Percentiles rank a stretch among this genome's conserved stretches.
phyloP scores from a whole-genome alignment of 2,888 invertebrate genomes.

The Agrochola lota region DNA sequence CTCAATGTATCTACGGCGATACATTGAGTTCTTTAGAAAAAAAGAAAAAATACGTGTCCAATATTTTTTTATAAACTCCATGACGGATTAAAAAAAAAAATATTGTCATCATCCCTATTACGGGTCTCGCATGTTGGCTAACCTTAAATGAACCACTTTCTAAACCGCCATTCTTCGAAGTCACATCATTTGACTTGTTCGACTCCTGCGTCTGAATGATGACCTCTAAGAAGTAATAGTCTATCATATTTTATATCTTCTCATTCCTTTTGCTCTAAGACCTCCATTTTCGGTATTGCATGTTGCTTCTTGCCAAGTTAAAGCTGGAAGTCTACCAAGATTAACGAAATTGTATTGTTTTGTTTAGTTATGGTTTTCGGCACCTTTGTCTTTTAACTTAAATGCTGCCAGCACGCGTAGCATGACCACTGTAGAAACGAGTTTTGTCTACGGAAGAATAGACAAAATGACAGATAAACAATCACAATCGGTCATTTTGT shows the following conservation, averaged over 20 bases:
- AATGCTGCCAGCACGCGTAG: not conserved
- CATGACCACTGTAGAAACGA: too few relatives aligned
- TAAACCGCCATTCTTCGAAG: slow-evolving; percentile 12
- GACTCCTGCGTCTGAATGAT: slow-evolving; percentile 21
- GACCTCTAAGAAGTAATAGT: slow-evolving; percentile 28
- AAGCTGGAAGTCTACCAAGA: slow-evolving; percentile 62
- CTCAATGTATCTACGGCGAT: too few relatives aligned
- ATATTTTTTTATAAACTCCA: too few relatives aligned
- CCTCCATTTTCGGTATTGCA: slow-evolving; percentile 23
- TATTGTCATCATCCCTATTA: too few relatives aligned
- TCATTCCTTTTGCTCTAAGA: slow-evolving; percentile 29
- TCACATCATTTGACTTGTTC: slow-evolving; percentile 32
- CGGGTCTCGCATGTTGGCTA: too few relatives aligned
- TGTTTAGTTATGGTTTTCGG: slow-evolving; percentile 12
- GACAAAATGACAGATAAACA: too few relatives aligned
- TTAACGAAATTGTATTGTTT: slow-evolving; percentile 33
- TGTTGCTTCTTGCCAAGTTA: slow-evolving; percentile 55
- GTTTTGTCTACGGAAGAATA: too few relatives aligned
- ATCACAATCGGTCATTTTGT: too few relatives aligned
- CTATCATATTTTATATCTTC: slow-evolving; percentile 39
- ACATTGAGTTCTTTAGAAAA: too few relatives aligned
- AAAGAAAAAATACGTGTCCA: too few relatives aligned
- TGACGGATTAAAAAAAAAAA: too few relatives aligned
- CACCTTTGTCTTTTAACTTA: slow-evolving; percentile 1
- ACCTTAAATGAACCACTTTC: not conserved